Base-by-base conservation (phyloP, 2,113 vertebrate genomes). In the Pheucticus melanocephalus region DNA sequence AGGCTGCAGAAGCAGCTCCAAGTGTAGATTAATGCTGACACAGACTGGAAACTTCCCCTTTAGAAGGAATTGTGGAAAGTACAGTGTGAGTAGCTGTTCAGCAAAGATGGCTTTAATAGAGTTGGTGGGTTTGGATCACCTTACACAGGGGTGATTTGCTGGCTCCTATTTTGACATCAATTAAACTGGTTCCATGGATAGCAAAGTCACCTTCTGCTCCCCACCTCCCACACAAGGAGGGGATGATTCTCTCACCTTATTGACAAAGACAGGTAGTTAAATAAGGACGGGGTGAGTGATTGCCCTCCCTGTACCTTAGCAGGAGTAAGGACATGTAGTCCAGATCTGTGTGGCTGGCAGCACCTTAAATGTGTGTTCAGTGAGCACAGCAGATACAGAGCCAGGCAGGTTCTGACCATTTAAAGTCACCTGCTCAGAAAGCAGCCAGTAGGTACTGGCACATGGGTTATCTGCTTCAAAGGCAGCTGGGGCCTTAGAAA, bases 171-270 rank as follows among this genome's bases (percentile, higher is more conserved):
- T 71, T 60, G 35, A 11, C 57, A 63, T 87, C 44, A 75, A 2
- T 64, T 71, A 24, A 78, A 42, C 14, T 42, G 24, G 20, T 89
- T 54, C 53, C 31, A 4, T 31, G 60, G 25, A 19, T 18, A 71
- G 25, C 11, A 48, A 40, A 45, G 71, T 40, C 45, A 50, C 47
- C 25, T 33, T 63, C 1, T 11, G 7, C 30, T 63, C 25, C 25
- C 39, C 15, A 2, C 31, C 20, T 25, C 15, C 3, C 30, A 4
- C 4, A 7, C 0, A 2, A 82, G 61, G 44, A 92, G 6, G 16
- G 25, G 11, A 22, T 71, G 35, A 27, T 66, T 79, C 59, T 86
- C 4, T 21, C 33, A 19, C 59, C 24, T 83, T 65, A 23, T 4
- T 63, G 69, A 51, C 63, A 69, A 23, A 60, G 16, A 28, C 22